Base-by-base conservation (phyloP, 2,888 invertebrate genomes). In the Meghimatium bilineatum region DNA sequence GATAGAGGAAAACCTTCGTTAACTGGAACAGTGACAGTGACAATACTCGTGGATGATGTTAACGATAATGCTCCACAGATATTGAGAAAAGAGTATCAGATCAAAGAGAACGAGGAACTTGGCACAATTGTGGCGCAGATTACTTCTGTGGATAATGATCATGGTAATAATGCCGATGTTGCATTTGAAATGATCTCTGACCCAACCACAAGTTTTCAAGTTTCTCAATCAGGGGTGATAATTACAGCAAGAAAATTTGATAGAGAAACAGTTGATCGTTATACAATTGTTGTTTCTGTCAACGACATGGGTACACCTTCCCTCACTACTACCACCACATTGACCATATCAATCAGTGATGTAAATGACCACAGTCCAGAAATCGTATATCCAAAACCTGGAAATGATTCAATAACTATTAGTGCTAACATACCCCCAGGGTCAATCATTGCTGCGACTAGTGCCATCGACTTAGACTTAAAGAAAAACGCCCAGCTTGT, bases 271-370 rank as follows among this genome's bases (percentile, higher is more conserved):
- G 84, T 86, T 6, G 76, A 80, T 23, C 63, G 66, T 14, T 85
- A 85, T 82, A 76, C 34, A 29, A 82, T 90, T 20, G 63, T 74
- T 0, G 86, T 90, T 14, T 66, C 86, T 3, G 89, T 88, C 26
- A 82, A n/a, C 2, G 89, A 90, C 80, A 74, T 66, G 38, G 90
- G 90, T 1, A 56, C 77, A 14, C 89, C 88, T 0, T 52, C 85
- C 20, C 80, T 87, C 38, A 52, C 74, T 3, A 52, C 32, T 5
- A 74, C 74, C 5, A 29, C 78, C 32, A 83, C 83, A 34, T 38
- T 83, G 34, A 83, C 78, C 63, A 83, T 83, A 6, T 10, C 34
- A 34, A 78, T 83, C 38, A 38, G 63, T 12, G 83, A 83, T 52
- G 66, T 38, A 49, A 83, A 83, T 49, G 83, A 83, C 72, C 78